Evolutionary conservation across 2,113 vertebrate genomes (phyloP), one percentile per base, ranked within the genome.

Genomic region (Malurus cyaneus): DNA sequence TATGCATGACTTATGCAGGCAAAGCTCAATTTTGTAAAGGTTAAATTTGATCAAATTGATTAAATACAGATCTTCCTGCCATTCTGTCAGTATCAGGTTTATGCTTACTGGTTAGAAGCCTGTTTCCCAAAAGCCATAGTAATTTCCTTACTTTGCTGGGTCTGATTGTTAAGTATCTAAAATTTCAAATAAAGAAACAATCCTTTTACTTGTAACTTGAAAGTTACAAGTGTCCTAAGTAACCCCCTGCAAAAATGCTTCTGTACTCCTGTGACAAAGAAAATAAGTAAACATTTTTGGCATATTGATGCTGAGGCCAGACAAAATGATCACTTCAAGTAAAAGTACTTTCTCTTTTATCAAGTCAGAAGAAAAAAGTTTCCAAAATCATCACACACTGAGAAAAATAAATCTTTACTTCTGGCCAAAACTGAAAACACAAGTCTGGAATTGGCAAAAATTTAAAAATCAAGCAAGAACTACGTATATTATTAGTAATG

Each of bases 21-120:
- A 86, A 95, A 93, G 96, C 88, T 91, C 93, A 97, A 97, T 98
- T 98, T 97, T 97, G 79, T 52, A 94, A 91, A 93, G 94, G 93
- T 96, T 97, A 94, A 86, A 89, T 96, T 97, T 98, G 93, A 97
- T 97, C 96, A 97, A 95, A 96, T 96, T 97, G 95, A 97, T 97
- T 97, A 97, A 97, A 96, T 97, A 97, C 84, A 95, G 60, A 86
- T 95, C 94, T 96, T 93, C 92, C 57, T 72, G 80, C 88, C 85
- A 93, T 95, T 96, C 72, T 94, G 67, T 92, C 85, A 88, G 92
- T 94, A 81, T 56, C 89, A 81, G 57, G 28, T 96, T 96, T 94
- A 76, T 72, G 18, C 91, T 85, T 93, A 85, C 83, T 94, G 65
- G 66, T 91, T 93, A 89, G 61, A 93, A 90, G 70, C 18, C 53